Evolutionary conservation across 2,797 vertebrate species (phyloP).

Genomic region (Myripristis murdjan): DNA sequence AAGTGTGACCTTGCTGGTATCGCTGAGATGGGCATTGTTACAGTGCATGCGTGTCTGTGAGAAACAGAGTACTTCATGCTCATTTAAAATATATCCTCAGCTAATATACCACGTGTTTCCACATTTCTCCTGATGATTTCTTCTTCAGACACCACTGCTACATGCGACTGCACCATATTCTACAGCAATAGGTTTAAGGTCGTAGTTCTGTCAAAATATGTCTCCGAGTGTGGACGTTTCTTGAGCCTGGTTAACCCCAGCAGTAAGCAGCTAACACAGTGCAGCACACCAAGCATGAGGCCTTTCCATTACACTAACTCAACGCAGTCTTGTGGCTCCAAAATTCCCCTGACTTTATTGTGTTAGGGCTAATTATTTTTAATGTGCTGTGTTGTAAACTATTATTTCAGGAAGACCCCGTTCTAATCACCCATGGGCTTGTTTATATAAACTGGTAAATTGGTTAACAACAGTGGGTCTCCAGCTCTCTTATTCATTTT

Average conservation of each 20-base stretch:
- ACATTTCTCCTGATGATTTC: conserved; percentile 23
- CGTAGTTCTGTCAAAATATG: conserved; percentile 43
- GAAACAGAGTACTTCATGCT: background rate
- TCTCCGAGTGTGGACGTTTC: conserved; percentile 33
- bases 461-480: conserved; percentile 78
- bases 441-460: conserved; percentile 84
- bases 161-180: conserved; percentile 43
- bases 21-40: conserved; percentile 27
- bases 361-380: conserved; percentile 82
- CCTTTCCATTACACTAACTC: conserved; percentile 48
- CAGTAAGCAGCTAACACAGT: conserved; percentile 45
- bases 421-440: conserved; percentile 77
- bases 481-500: conserved; percentile 68
- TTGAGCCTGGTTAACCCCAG: conserved; percentile 52
- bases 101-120: conserved; percentile 28
- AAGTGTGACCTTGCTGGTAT: conserved; percentile 53
- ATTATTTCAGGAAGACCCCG: conserved; percentile 78
- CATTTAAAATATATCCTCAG: conserved; percentile 50
- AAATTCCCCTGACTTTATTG: conserved; percentile 77
- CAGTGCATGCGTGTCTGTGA: conserved; percentile 1
- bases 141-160: conserved; percentile 24
- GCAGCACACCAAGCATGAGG: conserved; percentile 51
- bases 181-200: conserved; percentile 41
- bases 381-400: conserved; percentile 82
- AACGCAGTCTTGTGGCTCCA: conserved; percentile 56